Percentiles rank a stretch among this genome's conserved stretches.
phyloP scores from a whole-genome alignment of 2,888 invertebrate species.

The Julus scandinavius region DNA sequence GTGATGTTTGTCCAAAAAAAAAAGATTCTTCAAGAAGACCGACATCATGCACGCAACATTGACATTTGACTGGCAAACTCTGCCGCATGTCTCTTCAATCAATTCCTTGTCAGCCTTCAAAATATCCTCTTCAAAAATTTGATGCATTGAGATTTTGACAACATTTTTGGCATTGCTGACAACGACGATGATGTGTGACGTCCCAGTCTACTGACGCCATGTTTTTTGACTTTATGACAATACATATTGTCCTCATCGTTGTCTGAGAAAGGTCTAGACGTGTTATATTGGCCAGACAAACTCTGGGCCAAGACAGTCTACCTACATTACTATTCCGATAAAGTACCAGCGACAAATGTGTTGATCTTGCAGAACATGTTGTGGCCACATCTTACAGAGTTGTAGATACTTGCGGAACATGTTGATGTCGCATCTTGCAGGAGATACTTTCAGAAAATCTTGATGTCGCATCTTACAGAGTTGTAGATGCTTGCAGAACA shows the following conservation, averaged over 20 bases:
- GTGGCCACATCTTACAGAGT: too few relatives aligned
- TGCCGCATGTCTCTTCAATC: background rate
- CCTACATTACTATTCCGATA: too few relatives aligned
- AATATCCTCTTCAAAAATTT: background rate
- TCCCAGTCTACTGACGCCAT: slow-evolving; percentile 1
- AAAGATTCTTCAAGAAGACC: slow-evolving; percentile 1
- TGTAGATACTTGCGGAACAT: too few relatives aligned
- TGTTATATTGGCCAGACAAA: background rate
- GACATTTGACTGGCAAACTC: slow-evolving; percentile 13
- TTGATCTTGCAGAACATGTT: too few relatives aligned
- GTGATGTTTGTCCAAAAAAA: slow-evolving; percentile 15
- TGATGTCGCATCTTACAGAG: too few relatives aligned
- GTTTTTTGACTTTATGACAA: background rate
- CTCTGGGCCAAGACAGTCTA: background rate
- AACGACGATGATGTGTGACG: background rate
- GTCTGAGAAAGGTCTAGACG: background rate
- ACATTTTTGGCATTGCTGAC: slow-evolving; percentile 16
- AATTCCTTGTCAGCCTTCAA: background rate
- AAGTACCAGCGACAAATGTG: too few relatives aligned
- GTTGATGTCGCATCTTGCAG: too few relatives aligned
- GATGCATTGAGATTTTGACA: background rate
- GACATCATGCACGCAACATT: slow-evolving; percentile 20
- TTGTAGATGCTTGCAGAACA: too few relatives aligned
- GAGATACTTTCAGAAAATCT: too few relatives aligned
- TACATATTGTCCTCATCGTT: background rate